phyloP scores from a whole-genome alignment of 2,888 invertebrate species.

The Margaritifera margaritifera region DNA sequence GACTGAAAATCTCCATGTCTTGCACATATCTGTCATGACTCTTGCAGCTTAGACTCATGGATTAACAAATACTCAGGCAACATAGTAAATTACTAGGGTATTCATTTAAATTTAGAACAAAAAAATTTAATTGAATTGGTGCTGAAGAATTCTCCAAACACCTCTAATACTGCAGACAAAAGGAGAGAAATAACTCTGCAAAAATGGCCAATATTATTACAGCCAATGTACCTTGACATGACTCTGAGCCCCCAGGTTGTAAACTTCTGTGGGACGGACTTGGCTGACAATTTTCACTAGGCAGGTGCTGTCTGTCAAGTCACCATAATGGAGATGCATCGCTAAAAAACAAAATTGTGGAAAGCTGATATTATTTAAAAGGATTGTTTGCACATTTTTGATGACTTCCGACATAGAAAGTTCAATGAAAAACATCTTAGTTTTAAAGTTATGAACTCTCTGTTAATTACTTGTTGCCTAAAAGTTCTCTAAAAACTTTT shows the following conservation, averaged over 20 bases:
- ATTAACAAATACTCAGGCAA: too few species aligned
- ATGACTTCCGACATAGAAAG: background rate
- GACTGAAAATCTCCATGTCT: too few species aligned
- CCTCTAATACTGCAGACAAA: too few species aligned
- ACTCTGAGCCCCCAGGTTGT: slow-evolving; percentile 98
- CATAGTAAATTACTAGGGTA: too few species aligned
- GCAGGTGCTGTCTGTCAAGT: slow-evolving; percentile 98
- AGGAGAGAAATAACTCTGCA: background rate
- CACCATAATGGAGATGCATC: slow-evolving; percentile 98
- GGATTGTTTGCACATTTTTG: background rate
- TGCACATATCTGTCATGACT: too few species aligned
- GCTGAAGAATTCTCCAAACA: too few species aligned
- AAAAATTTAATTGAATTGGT: too few species aligned
- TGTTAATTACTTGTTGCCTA: too few species aligned
- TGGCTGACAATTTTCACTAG: slow-evolving; percentile 87
- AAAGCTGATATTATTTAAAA: background rate
- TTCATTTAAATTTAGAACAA: too few species aligned
- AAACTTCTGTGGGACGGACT: slow-evolving; percentile 92
- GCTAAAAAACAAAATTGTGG: slow-evolving; percentile 57
- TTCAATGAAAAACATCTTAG: background rate
- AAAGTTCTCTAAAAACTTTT: too few species aligned
- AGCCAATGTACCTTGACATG: slow-evolving; percentile 90
- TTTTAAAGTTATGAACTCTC: too few species aligned
- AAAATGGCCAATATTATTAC: background rate
- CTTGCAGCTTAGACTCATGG: too few species aligned